A percentile compares a stretch with the other conserved stretches of the same genome.
Evolutionary conservation across 2,797 vertebrate species (phyloP).

Genomic region (Atherinosoma microstoma): DNA sequence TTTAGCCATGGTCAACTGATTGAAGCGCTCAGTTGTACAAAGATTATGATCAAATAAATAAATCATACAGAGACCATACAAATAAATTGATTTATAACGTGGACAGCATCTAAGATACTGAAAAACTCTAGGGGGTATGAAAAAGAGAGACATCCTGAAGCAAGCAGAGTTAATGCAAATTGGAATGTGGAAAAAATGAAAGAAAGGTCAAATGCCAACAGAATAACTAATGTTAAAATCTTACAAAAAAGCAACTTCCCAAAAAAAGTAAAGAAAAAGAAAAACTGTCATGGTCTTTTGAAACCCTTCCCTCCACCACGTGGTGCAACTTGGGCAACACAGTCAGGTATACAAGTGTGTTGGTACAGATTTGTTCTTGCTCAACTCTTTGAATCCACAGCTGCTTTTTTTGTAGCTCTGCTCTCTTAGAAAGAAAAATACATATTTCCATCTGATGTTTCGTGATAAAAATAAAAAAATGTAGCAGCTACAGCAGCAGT

Average conservation of each 20-base stretch:
- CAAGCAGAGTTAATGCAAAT: background rate
- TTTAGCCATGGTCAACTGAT: background rate
- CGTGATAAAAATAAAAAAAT: background rate
- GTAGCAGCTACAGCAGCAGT: background rate
- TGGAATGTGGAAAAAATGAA: background rate
- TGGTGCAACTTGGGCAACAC: slow-evolving; percentile 39
- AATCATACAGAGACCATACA: background rate
- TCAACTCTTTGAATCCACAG: slow-evolving; percentile 24
- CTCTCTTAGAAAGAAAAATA: slow-evolving; percentile 2
- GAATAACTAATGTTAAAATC: background rate
- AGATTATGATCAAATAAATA: background rate
- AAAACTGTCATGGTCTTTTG: slow-evolving; percentile 16
- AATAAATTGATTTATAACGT: background rate
- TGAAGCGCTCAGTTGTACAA: background rate
- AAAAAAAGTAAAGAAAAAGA: background rate
- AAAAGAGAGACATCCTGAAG: background rate
- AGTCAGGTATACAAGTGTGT: slow-evolving; percentile 35
- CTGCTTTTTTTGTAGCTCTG: slow-evolving; percentile 11
- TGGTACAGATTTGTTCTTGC: slow-evolving; percentile 8
- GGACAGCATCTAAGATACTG: background rate
- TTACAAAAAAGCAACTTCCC: background rate
- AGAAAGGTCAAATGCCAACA: background rate
- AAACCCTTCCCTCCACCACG: slow-evolving; percentile 5
- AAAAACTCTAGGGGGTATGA: background rate
- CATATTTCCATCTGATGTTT: background rate